Conservation (phyloP, 1,140 invertebrate species). For the Papilio glaucus region DNA sequence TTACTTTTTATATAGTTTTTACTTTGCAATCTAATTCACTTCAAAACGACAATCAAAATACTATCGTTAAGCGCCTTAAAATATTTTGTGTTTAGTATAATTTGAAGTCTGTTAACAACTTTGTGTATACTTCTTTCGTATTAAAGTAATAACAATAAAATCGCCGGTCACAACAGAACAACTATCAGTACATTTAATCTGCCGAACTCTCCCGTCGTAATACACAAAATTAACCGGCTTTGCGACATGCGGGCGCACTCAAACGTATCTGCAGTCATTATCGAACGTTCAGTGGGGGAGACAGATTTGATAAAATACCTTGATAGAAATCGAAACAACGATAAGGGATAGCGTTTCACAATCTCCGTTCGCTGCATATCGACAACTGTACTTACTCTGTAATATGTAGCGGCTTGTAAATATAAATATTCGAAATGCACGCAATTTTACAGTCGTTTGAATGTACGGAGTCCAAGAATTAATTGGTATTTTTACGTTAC, state of each 20-base stretch:
- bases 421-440: constrained; percentile 25
- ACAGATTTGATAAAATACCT: constrained; percentile 42
- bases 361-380: constrained; percentile 13
- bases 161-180: constrained; percentile 45
- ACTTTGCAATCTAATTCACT: too few relatives aligned
- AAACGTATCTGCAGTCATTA: constrained; percentile 64
- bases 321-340: constrained; percentile 40
- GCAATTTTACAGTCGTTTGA: background rate
- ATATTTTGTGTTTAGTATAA: background rate
- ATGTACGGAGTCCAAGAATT: too few relatives aligned
- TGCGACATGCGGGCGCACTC: constrained; percentile 65
- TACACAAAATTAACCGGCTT: constrained; percentile 58
- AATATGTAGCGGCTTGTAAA: constrained; percentile 5
- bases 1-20: too few relatives aligned
- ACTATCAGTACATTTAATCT: constrained; percentile 49
- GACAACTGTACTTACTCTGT: constrained; percentile 7
- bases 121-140: background rate
- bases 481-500: too few relatives aligned
- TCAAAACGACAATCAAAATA: background rate
- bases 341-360: constrained; percentile 25
- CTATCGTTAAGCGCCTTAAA: background rate
- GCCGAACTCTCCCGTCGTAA: constrained; percentile 42
- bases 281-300: constrained; percentile 62
- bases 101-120: background rate
- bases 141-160: constrained; percentile 32